Evolutionary conservation across 2,113 vertebrate genomes (phyloP).

Genomic region (Lepidothrix coronata): DNA sequence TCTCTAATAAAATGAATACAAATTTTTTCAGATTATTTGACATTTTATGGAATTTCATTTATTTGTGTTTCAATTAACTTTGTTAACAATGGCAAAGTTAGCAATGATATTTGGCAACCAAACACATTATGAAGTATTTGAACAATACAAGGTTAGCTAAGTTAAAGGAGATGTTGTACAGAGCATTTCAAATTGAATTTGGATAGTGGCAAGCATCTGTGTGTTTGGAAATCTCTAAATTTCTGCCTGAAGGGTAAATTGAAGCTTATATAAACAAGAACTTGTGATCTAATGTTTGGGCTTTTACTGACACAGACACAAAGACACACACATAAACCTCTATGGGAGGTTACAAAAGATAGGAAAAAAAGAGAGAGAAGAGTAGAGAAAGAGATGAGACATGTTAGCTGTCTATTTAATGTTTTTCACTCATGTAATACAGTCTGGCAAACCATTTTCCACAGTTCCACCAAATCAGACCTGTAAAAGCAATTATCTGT

Average conservation of each 20-base stretch:
- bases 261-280: slow-evolving; percentile 67
- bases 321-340: slow-evolving; percentile 20
- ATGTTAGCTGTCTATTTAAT: slow-evolving; percentile 42
- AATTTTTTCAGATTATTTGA: not conserved
- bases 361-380: not conserved
- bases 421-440: slow-evolving; percentile 61
- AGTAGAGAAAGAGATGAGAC: slow-evolving; percentile 43
- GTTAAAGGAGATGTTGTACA: slow-evolving; percentile 61
- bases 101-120: slow-evolving; percentile 61
- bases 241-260: slow-evolving; percentile 62
- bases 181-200: slow-evolving; percentile 70
- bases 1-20: slow-evolving; percentile 25
- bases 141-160: slow-evolving; percentile 65
- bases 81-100: slow-evolving; percentile 51
- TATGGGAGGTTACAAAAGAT: slow-evolving; percentile 25
- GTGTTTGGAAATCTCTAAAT: slow-evolving; percentile 62
- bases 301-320: slow-evolving; percentile 58
- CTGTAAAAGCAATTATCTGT: slow-evolving; percentile 57
- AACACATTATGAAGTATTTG: slow-evolving; percentile 47
- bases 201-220: slow-evolving; percentile 58
- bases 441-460: slow-evolving; percentile 59
- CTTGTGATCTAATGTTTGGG: slow-evolving; percentile 63
- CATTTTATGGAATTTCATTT: slow-evolving; percentile 39
- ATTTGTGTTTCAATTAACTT: slow-evolving; percentile 61
- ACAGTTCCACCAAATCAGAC: slow-evolving; percentile 48